A percentile compares a stretch with the other conserved stretches of the same genome.
These are phyloP conservation scores for Phenganax stokvisi DNA, from an alignment of 92 coral and sea anemone species.

Conservation along the genomic window DNA sequence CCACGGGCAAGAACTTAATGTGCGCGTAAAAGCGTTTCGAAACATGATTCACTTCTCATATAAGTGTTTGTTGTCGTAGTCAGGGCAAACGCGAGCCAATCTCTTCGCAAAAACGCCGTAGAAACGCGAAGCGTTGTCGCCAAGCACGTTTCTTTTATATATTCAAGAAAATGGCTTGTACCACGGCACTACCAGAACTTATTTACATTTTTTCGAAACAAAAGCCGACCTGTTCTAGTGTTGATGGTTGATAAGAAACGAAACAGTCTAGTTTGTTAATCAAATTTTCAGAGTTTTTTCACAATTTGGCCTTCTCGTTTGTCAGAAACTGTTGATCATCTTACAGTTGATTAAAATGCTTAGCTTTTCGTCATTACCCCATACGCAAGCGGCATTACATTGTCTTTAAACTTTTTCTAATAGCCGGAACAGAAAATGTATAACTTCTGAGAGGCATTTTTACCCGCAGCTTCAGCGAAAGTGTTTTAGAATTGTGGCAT, in stretches of 20 bases:
- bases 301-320: not conserved
- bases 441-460: slow-evolving; percentile 2
- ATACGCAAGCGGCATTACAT: not conserved
- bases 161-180: slow-evolving; percentile 9
- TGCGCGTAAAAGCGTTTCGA: slow-evolving; percentile 21
- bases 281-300: slow-evolving; percentile 18
- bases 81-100: slow-evolving; percentile 17
- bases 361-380: not conserved
- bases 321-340: not conserved
- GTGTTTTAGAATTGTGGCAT: slow-evolving; percentile 13
- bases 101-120: not conserved
- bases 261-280: slow-evolving; percentile 32
- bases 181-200: slow-evolving; percentile 35
- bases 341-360: not conserved
- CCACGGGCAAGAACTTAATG: slow-evolving; percentile 23
- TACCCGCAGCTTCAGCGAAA: slow-evolving; percentile 9
- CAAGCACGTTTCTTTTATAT: slow-evolving; percentile 19
- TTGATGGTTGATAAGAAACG: slow-evolving; percentile 40
- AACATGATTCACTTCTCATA: slow-evolving; percentile 19
- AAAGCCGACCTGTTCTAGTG: slow-evolving; percentile 36
- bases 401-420: not conserved
- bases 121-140: not conserved
- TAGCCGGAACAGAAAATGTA: slow-evolving; percentile 12
- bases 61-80: slow-evolving; percentile 38
- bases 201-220: slow-evolving; percentile 42